These are phyloP conservation scores for Dioctria linearis DNA, from an alignment of 2,888 invertebrate genomes.

Conservation along the genomic window DNA sequence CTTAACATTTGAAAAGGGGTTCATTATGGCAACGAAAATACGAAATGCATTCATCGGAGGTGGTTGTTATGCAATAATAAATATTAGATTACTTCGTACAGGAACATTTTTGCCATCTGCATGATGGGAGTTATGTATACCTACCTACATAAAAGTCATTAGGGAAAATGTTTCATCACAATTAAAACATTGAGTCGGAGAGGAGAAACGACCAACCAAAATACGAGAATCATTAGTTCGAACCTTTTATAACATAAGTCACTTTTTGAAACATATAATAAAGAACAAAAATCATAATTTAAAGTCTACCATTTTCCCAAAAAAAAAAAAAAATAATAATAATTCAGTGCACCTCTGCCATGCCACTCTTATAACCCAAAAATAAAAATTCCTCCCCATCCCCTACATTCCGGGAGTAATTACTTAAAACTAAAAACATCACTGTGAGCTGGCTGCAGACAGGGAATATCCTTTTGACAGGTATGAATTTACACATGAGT, in stretches of 20 bases:
- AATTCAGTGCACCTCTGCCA: too few species aligned
- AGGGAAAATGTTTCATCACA: too few species aligned
- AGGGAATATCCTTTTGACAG: neutral
- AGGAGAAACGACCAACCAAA: too few species aligned
- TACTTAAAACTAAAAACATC: conserved; percentile 33
- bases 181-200: too few species aligned
- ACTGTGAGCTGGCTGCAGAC: neutral
- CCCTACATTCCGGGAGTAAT: conserved; percentile 20
- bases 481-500: conserved; percentile 43
- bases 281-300: too few species aligned
- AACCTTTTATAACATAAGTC: too few species aligned
- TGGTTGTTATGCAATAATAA: neutral
- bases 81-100: neutral
- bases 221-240: too few species aligned
- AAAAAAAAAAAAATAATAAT: conserved; percentile 12
- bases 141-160: too few species aligned
- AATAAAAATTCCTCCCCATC: neutral
- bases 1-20: conserved; percentile 28
- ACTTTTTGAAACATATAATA: too few species aligned
- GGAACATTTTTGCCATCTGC: too few species aligned
- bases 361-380: neutral
- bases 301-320: neutral
- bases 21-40: conserved; percentile 27
- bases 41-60: neutral
- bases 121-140: too few species aligned